Conservation (phyloP, 1,140 invertebrate genomes). For the Monochamus saltuarius region DNA sequence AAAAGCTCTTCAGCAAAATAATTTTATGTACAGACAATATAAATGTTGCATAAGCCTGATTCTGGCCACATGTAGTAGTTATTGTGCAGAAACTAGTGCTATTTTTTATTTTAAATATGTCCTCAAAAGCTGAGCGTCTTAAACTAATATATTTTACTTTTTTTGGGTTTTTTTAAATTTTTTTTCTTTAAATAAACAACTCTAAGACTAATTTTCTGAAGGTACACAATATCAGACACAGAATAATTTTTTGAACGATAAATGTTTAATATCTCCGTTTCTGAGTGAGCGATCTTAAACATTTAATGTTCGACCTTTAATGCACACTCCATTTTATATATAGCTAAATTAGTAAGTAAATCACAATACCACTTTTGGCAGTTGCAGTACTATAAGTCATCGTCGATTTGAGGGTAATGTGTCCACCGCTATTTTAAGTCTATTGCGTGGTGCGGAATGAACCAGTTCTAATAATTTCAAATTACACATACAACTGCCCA, state of each 20-base stretch:
- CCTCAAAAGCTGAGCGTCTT: slow-evolving; percentile 19
- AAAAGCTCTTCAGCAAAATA: too few relatives aligned
- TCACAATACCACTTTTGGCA: slow-evolving; percentile 35
- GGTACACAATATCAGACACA: slow-evolving; percentile 49
- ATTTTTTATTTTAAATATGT: slow-evolving; percentile 14
- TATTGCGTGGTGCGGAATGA: too few relatives aligned
- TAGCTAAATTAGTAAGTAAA: slow-evolving; percentile 39
- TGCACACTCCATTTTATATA: slow-evolving; percentile 40
- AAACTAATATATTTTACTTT: slow-evolving; percentile 24
- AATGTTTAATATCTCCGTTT: not conserved
- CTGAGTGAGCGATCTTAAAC: slow-evolving; percentile 8
- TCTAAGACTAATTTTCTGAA: slow-evolving; percentile 45
- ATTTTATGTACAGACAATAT: too few relatives aligned
- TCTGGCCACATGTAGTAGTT: too few relatives aligned
- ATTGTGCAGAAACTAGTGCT: too few relatives aligned
- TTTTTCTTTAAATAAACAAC: slow-evolving; percentile 44
- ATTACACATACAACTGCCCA: slow-evolving; percentile 1
- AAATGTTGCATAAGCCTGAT: too few relatives aligned
- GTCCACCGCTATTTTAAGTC: not conserved
- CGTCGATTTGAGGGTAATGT: not conserved
- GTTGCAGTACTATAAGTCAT: slow-evolving; percentile 14
- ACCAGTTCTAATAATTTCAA: too few relatives aligned
- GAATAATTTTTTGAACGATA: slow-evolving; percentile 26
- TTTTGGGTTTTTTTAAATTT: slow-evolving; percentile 33
- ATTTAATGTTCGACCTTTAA: slow-evolving; percentile 32